A percentile compares a stretch with the other conserved stretches of the same genome.
Conservation (phyloP, 2,797 vertebrate genomes). For the Hirundo rustica region DNA sequence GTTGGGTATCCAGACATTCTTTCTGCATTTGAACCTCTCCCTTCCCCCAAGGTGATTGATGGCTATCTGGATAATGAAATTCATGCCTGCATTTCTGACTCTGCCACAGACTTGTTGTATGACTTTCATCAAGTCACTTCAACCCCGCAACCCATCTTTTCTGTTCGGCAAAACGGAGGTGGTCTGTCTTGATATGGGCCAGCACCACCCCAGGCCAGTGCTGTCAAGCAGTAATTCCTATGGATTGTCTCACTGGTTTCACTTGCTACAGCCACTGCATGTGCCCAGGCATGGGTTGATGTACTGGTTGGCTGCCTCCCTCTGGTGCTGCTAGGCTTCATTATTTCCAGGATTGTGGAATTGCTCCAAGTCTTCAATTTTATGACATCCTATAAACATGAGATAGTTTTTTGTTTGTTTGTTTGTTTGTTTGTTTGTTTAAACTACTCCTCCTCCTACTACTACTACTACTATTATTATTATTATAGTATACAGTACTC, state of each 20-base stretch:
- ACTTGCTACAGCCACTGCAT: accelerated
- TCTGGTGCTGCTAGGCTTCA: background rate
- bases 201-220: background rate
- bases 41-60: background rate
- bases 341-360: background rate
- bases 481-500: background rate
- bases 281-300: background rate
- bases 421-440: no score
- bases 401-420: no score
- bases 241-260: background rate
- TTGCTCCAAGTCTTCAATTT: background rate
- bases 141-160: background rate
- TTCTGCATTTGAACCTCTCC: background rate
- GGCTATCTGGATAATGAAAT: background rate
- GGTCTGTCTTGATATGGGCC: background rate
- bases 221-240: background rate
- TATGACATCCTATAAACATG: background rate
- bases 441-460: background rate
- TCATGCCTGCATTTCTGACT: constrained; percentile 12
- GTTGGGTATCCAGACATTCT: background rate
- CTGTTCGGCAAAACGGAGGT: background rate
- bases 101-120: background rate
- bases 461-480: background rate
- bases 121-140: constrained; percentile 14
- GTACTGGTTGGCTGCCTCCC: background rate